Percentiles rank a stretch among this genome's conserved stretches.
These are phyloP conservation scores for Lydus trimaculatus DNA, from an alignment of 2,888 invertebrate species.

Conservation along the genomic window DNA sequence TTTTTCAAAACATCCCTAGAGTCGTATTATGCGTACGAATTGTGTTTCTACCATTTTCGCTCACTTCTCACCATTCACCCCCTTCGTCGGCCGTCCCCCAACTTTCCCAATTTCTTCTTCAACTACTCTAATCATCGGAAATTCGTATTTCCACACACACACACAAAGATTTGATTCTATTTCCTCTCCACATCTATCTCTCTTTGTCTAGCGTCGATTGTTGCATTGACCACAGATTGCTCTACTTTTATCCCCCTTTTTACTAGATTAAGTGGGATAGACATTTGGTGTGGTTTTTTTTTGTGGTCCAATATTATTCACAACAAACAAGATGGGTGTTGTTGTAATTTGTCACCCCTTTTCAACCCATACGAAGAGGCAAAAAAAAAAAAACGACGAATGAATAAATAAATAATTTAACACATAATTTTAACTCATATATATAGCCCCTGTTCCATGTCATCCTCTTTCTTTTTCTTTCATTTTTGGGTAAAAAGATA, in stretches of 20 bases:
- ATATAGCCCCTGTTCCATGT: not conserved
- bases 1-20: slow-evolving; percentile 23
- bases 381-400: not conserved
- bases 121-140: slow-evolving; percentile 1
- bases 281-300: not conserved
- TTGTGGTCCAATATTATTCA: not conserved
- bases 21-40: slow-evolving; percentile 1
- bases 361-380: too few relatives aligned
- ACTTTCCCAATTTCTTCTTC: not conserved
- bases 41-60: not conserved
- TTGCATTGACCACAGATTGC: too few relatives aligned
- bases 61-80: too few relatives aligned
- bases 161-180: not conserved
- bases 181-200: not conserved
- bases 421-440: not conserved
- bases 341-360: not conserved
- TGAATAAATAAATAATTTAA: not conserved
- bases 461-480: not conserved
- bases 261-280: not conserved
- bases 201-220: not conserved
- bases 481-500: slow-evolving; percentile 9
- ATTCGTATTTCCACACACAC: not conserved
- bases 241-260: not conserved
- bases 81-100: not conserved
- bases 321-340: slow-evolving; percentile 1